Percentiles rank a stretch among this genome's conserved stretches.
phyloP scores from a whole-genome alignment of 2,888 invertebrate genomes.

The Leptarthrus brevirostris region DNA sequence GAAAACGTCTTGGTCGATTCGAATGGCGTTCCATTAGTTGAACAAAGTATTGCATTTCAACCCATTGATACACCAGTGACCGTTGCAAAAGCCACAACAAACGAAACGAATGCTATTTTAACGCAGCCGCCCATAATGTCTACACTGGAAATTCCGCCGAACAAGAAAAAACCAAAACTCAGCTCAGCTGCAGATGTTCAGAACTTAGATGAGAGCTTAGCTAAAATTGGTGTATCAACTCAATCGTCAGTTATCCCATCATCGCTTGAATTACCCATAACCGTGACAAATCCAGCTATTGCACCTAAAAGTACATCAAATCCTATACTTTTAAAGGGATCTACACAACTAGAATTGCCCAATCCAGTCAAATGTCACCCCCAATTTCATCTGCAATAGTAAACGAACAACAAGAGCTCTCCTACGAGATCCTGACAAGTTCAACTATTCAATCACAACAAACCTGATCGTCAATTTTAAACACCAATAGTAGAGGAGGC shows the following conservation, averaged over 20 bases:
- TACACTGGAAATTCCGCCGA: constrained; percentile 77
- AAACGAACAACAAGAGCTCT: constrained; percentile 35
- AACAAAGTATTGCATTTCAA: constrained; percentile 57
- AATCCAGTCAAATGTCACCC: constrained; percentile 52
- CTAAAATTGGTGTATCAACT: constrained; percentile 71
- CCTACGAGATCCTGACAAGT: constrained; percentile 50
- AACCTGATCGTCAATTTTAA: background rate
- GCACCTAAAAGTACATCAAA: constrained; percentile 66
- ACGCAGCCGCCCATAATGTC: constrained; percentile 87
- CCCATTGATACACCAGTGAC: constrained; percentile 60
- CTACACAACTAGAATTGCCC: constrained; percentile 46
- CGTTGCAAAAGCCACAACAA: constrained; percentile 73
- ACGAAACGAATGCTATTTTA: constrained; percentile 80
- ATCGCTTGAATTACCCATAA: constrained; percentile 79
- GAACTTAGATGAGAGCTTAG: constrained; percentile 70
- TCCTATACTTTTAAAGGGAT: constrained; percentile 55
- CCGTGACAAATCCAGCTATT: constrained; percentile 81
- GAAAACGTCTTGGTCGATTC: constrained; percentile 56
- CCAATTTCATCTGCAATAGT: constrained; percentile 46
- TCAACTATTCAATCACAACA: constrained; percentile 31
- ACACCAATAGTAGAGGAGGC: constrained; percentile 31
- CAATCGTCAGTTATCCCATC: constrained; percentile 72
- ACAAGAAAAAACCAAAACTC: constrained; percentile 56
- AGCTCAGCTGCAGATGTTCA: constrained; percentile 45
- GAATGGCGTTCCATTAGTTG: constrained; percentile 53